Percentiles rank a stretch among this genome's conserved stretches.
These are phyloP conservation scores for Coregonus clupeaformis DNA, from an alignment of 2,113 vertebrate species.

Conservation along the genomic window DNA sequence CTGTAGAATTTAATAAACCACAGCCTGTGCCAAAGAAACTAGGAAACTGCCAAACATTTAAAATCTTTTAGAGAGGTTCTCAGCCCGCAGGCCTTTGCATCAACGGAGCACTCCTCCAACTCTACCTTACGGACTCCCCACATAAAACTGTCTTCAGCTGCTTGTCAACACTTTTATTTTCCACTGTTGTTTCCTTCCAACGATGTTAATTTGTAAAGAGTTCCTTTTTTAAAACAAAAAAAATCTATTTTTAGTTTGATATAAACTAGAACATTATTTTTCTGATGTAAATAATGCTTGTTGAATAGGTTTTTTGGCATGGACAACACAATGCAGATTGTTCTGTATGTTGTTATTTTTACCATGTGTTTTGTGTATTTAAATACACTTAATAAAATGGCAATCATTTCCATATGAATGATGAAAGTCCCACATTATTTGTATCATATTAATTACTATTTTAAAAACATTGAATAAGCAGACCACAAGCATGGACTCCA, in stretches of 20 bases:
- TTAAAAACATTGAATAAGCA: too few species aligned
- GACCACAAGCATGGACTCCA: too few species aligned
- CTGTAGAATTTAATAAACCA: slow-evolving; percentile 63
- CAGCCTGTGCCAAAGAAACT: slow-evolving; percentile 48
- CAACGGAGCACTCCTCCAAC: slow-evolving; percentile 21
- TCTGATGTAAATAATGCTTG: slow-evolving; percentile 73
- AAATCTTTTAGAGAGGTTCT: slow-evolving; percentile 51
- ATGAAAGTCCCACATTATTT: slow-evolving; percentile 10
- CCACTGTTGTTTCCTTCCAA: slow-evolving; percentile 32
- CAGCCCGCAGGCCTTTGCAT: slow-evolving; percentile 54
- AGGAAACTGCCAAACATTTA: slow-evolving; percentile 57
- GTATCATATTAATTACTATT: background rate
- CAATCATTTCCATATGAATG: slow-evolving; percentile 36
- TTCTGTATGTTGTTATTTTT: slow-evolving; percentile 6
- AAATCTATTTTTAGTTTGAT: slow-evolving; percentile 59
- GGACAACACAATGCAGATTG: slow-evolving; percentile 26
- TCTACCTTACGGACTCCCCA: slow-evolving; percentile 45
- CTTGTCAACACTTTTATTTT: slow-evolving; percentile 34
- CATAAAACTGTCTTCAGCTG: slow-evolving; percentile 38
- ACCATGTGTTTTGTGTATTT: slow-evolving; percentile 68
- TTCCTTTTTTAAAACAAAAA: slow-evolving; percentile 40
- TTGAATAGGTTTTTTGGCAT: slow-evolving; percentile 56
- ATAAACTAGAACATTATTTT: slow-evolving; percentile 69
- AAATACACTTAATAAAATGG: slow-evolving; percentile 72
- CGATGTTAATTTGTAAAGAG: slow-evolving; percentile 52